These are phyloP conservation scores for Heliornis fulica DNA, from an alignment of 2,113 vertebrate genomes.

Conservation along the genomic window DNA sequence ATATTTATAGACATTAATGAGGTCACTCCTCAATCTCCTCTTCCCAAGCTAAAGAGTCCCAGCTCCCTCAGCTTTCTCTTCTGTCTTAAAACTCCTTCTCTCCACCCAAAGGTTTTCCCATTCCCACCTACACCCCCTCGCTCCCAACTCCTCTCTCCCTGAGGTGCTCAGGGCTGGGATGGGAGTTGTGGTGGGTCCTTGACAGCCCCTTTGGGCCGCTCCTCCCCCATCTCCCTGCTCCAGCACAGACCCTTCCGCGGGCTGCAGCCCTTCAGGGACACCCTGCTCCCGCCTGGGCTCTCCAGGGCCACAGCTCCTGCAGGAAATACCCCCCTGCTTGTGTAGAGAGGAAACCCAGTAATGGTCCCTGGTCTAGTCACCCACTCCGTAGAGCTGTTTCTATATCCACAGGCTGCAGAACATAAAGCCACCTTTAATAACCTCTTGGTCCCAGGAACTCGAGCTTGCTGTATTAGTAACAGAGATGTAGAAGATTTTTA, in stretches of 20 bases:
- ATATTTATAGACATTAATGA: no score
- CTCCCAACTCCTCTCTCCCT: fast-evolving
- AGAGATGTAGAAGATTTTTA: background rate
- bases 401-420: background rate
- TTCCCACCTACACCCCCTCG: fast-evolving
- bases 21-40: no score
- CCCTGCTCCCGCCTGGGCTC: no score
- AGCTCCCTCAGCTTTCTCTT: no score
- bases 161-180: fast-evolving
- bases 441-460: background rate
- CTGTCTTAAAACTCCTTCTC: background rate
- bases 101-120: background rate
- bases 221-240: no score
- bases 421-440: background rate
- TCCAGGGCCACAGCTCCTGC: no score
- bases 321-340: background rate
- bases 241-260: no score
- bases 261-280: no score
- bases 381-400: background rate
- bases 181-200: fast-evolving
- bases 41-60: no score
- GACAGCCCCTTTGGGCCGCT: background rate
- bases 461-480: background rate
- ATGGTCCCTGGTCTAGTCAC: background rate
- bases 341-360: fast-evolving